Percentiles rank a stretch among this genome's conserved stretches.
phyloP scores from a whole-genome alignment of 2,797 vertebrate species.

The Coendou prehensilis region DNA sequence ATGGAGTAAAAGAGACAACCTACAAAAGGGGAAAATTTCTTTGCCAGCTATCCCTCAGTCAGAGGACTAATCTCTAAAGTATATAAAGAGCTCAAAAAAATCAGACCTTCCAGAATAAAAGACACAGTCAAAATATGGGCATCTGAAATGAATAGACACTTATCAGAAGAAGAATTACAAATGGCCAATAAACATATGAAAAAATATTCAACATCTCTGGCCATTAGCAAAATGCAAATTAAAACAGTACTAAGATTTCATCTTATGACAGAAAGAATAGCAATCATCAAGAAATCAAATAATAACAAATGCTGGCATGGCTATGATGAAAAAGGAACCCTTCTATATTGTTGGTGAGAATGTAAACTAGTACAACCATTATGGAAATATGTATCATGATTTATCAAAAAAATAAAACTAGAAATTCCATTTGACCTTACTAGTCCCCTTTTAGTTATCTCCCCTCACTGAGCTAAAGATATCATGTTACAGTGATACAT shows the following conservation, averaged over 20 bases:
- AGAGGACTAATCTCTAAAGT: not conserved
- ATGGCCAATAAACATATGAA: not conserved
- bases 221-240: not conserved
- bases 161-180: not conserved
- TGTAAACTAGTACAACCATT: not conserved
- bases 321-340: not conserved
- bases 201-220: not conserved
- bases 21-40: not conserved
- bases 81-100: not conserved
- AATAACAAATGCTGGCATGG: not conserved
- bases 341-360: not conserved
- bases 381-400: not conserved
- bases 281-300: not conserved
- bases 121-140: not conserved
- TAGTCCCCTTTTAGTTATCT: not conserved
- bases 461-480: not conserved
- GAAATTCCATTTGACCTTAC: not conserved
- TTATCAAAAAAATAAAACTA: not conserved
- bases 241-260: not conserved
- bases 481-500: not conserved
- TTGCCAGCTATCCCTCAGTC: not conserved
- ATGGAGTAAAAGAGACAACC: not conserved
- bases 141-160: not conserved
- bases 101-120: not conserved
- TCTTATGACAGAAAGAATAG: not conserved